Base-by-base conservation (phyloP, 2,797 vertebrate species). In the Mus minutoides region DNA sequence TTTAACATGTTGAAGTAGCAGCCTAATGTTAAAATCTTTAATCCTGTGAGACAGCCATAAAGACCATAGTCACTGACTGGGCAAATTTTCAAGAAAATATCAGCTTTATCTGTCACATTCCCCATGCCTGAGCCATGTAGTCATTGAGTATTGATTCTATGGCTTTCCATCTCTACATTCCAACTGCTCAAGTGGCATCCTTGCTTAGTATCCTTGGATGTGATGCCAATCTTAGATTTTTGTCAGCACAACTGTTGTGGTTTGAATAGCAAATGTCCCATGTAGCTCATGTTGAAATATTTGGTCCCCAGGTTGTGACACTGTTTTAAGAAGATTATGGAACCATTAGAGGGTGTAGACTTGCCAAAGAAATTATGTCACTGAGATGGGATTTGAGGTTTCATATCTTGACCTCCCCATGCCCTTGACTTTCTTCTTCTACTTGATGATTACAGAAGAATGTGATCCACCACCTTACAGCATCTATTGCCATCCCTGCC, bases 1-100 rank as follows among this genome's bases (percentile, higher is more conserved):
- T 88, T 94, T 91, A 46, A 67, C 82, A 46, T 71, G 54, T 90
- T 10, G 1, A 67, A 54, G 37, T 49, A 86, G 84, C 0, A 34
- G 29, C 37, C 34, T 77, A 56, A 92, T 69, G 54, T 22, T 92
- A 78, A 78, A 83, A 52, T 67, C 58, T 93, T 89, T 71, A 91
- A 77, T 88, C 52, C 29, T 31, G 37, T 24, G 37, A 78, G 52
- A 19, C 37, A 64, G 6, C 16, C 37, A 24, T 22, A 40, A 89
- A 89, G 49, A 69, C 4, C 0, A 0, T 19, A 46, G 37, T 89
- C 71, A 24, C 43, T 7, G 40, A 75, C 67, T 73, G 0, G 5
- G 64, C 21, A 78, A 24, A 82, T 88, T 43, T 83, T 54, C 40
- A 92, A 69, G 37, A 67, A 94, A 43, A 60, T 40, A 40, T 67